Percentiles rank a stretch among this genome's conserved stretches.
phyloP scores from a whole-genome alignment of 2,113 vertebrate genomes.

The Anoura caudifer region DNA sequence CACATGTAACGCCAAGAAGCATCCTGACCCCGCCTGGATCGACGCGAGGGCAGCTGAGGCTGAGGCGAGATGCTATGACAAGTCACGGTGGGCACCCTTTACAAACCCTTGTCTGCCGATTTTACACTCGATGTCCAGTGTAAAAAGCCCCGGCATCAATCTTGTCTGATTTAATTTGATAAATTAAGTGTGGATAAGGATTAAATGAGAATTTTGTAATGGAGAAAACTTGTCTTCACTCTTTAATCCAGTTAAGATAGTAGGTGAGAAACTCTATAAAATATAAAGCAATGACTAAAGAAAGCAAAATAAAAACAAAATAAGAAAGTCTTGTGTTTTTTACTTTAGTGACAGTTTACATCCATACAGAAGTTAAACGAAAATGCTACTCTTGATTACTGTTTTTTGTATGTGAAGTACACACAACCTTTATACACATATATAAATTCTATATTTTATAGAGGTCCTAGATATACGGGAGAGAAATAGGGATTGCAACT shows the following conservation, averaged over 20 bases:
- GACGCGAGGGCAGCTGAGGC: constrained; percentile 85
- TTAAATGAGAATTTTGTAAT: constrained; percentile 97
- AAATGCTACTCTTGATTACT: neutral
- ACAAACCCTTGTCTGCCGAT: constrained; percentile 98
- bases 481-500: neutral
- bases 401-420: neutral
- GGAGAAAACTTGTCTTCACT: constrained; percentile 84
- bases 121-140: constrained; percentile 96
- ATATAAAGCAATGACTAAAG: constrained; percentile 62
- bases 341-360: neutral
- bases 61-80: constrained; percentile 93
- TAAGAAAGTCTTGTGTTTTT: neutral
- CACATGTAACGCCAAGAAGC: constrained; percentile 93
- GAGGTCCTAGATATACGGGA: neutral
- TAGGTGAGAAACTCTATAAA: constrained; percentile 75
- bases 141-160: constrained; percentile 92
- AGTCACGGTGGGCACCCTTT: constrained; percentile 92
- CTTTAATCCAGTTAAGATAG: constrained; percentile 84
- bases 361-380: neutral
- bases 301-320: neutral
- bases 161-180: constrained; percentile 99
- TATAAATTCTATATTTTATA: neutral
- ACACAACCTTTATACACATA: neutral
- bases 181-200: constrained; percentile 98
- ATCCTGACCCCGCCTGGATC: constrained; percentile 91